Conservation (phyloP, 2,797 vertebrate genomes). For the Lutjanus campechanus region DNA sequence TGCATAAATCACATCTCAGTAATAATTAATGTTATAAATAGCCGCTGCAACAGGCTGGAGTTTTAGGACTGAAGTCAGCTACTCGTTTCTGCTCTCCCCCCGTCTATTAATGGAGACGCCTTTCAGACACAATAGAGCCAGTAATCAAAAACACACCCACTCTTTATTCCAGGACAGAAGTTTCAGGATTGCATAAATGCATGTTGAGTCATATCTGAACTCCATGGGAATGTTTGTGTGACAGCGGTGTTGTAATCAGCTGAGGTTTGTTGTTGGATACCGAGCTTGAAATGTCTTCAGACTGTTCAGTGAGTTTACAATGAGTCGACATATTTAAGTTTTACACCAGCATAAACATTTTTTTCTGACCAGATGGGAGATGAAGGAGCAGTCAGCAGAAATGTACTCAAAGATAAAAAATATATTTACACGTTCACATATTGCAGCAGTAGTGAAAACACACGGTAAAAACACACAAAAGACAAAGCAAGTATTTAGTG, state of each 20-base stretch:
- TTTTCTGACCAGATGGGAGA: background rate
- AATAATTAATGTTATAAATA: too few relatives aligned
- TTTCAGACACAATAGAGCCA: background rate
- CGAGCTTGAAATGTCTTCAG: background rate
- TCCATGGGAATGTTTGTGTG: slow-evolving; percentile 4
- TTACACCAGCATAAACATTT: background rate
- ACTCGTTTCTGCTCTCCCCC: background rate
- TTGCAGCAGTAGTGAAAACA: slow-evolving; percentile 15
- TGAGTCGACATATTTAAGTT: background rate
- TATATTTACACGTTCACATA: slow-evolving; percentile 36
- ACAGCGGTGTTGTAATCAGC: background rate
- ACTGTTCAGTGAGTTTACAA: background rate
- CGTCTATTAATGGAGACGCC: background rate
- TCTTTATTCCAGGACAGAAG: background rate
- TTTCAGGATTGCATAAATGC: slow-evolving; percentile 12
- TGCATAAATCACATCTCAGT: too few relatives aligned
- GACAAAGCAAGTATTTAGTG: background rate
- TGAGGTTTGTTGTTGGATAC: background rate
- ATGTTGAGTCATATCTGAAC: slow-evolving; percentile 6
- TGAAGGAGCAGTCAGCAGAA: background rate
- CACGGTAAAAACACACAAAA: background rate
- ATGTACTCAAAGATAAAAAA: slow-evolving; percentile 12
- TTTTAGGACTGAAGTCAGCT: background rate
- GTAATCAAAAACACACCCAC: slow-evolving; percentile 3
- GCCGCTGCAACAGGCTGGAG: background rate